These are phyloP conservation scores for Erpetoichthys calabaricus DNA, from an alignment of 2,797 vertebrate genomes.

Conservation along the genomic window DNA sequence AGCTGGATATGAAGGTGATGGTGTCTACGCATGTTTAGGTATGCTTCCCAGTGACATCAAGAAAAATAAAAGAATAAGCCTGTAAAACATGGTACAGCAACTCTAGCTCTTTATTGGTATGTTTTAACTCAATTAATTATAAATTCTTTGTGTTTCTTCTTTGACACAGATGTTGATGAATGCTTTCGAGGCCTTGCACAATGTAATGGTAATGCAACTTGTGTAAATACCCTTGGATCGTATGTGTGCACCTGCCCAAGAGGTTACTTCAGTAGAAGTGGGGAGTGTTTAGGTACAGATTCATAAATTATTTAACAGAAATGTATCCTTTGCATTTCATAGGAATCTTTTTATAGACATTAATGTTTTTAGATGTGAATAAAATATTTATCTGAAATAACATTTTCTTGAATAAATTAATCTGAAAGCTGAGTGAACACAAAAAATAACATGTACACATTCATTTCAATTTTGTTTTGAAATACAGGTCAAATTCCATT, in stretches of 20 bases:
- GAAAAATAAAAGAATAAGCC: background rate
- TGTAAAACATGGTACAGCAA: background rate
- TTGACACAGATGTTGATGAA: conserved; percentile 16
- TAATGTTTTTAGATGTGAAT: too few relatives aligned
- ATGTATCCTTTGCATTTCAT: too few relatives aligned
- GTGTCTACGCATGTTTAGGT: conserved; percentile 16
- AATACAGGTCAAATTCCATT: too few relatives aligned
- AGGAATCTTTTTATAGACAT: too few relatives aligned
- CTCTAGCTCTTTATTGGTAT: too few relatives aligned
- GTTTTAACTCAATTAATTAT: too few relatives aligned
- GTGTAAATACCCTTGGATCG: conserved; percentile 18
- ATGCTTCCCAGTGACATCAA: background rate
- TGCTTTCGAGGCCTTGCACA: conserved; percentile 2
- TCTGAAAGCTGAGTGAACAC: too few relatives aligned
- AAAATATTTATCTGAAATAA: too few relatives aligned
- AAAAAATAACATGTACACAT: too few relatives aligned
- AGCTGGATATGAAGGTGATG: conserved; percentile 17
- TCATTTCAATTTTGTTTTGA: too few relatives aligned
- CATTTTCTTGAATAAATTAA: too few relatives aligned
- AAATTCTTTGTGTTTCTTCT: background rate
- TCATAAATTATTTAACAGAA: too few relatives aligned
- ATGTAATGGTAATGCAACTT: conserved; percentile 5
- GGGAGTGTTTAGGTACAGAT: conserved; percentile 12
- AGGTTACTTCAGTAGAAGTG: conserved; percentile 12
- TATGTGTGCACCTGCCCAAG: conserved; percentile 14